Base-by-base conservation (phyloP, 2,113 vertebrate genomes). In the Bos indicus region DNA sequence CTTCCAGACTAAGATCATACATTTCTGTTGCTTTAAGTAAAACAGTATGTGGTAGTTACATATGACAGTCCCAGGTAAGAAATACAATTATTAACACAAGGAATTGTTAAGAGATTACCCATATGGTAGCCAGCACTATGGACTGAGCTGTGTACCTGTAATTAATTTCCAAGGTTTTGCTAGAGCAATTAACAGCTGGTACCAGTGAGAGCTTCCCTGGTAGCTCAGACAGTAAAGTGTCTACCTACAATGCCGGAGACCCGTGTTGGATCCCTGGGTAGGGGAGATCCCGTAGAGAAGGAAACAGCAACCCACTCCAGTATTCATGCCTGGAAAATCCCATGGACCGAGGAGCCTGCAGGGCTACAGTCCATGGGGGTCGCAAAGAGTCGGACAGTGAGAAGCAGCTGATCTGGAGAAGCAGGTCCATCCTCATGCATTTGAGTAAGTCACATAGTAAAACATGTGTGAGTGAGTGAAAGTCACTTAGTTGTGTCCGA, bases 171-270 rank as follows among this genome's bases (percentile, higher is more conserved):
- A 56, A 62, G 6, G 3, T n/a, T 60, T 78, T 94, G 16, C 60
- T 54, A 16, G 3, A 92, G 8, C 60, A 94, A 52, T 82, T 83
- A 85, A 46, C 28, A 80, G 40, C 8, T 17, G 9, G 25, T 25
- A n/a, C 40, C 33, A 23, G 51, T 74, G 51, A 85, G n/a, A 57
- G 26, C 26, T 28, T 60, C 59, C 26, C 59, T 60, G 26, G 59
- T 60, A 60, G 59, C 26, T 14, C 26, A 60, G 59, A 28, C 0
- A 1, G 59, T 60, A 28, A 28, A 28, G 59, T 12, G 28, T 60
- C 59, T 60, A 30, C 12, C 26, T 30, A 60, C 12, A 28, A 60
- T 60, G 59, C 26, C 1, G 0, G 0, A 6, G 26, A 28, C 2
- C 0, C 10, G 0, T 26, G 59, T 60, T 60, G 26, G 28, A 6